phyloP scores from a whole-genome alignment of 2,113 vertebrate genomes.

The Aegypius monachus region DNA sequence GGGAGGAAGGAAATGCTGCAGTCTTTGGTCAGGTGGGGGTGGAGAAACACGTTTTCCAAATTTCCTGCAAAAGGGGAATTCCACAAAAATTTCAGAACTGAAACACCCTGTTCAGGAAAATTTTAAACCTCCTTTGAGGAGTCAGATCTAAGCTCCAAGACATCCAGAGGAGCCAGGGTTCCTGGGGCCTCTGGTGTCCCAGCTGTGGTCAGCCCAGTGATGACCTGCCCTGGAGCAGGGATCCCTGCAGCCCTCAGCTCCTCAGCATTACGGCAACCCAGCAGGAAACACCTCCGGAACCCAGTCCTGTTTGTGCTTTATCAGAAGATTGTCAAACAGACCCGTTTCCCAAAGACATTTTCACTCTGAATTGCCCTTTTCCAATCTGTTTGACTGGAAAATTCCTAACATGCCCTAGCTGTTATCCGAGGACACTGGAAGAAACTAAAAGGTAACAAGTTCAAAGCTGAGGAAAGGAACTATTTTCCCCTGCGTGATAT shows the following conservation, averaged over 20 bases:
- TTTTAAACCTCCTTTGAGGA: neutral
- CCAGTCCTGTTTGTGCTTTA: neutral
- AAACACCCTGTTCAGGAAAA: neutral
- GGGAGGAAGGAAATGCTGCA: neutral
- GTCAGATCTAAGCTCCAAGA: neutral
- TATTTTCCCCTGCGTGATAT: neutral
- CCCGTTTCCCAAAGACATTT: neutral
- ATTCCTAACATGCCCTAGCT: neutral
- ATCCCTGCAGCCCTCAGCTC: neutral
- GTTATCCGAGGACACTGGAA: neutral
- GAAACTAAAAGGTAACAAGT: slow-evolving; percentile 14
- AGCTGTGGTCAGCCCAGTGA: neutral
- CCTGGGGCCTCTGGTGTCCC: neutral
- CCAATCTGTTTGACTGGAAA: neutral
- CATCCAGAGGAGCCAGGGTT: neutral
- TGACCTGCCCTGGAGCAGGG: neutral
- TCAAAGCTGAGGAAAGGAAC: neutral
- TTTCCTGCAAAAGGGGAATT: neutral
- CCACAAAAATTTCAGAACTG: neutral
- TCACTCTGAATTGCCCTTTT: neutral
- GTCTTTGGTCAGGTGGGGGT: neutral
- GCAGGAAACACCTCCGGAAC: neutral
- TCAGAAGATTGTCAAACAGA: neutral
- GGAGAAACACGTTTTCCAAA: neutral
- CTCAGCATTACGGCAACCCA: neutral